Evolutionary conservation across 2,888 invertebrate genomes (phyloP).

Genomic region (Catocala nupta): DNA sequence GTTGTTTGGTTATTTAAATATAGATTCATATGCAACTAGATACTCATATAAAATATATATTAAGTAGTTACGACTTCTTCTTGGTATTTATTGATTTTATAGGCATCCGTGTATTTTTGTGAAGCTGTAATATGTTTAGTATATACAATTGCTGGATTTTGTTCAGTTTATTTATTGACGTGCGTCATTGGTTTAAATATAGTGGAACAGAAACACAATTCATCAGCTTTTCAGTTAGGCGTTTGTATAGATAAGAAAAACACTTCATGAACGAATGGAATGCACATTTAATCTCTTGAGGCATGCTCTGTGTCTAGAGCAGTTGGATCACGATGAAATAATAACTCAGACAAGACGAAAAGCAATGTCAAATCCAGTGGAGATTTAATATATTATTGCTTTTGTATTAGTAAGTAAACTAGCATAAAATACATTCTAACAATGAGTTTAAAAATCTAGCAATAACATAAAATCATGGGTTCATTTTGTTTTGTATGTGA

Average conservation of each 20-base stretch:
- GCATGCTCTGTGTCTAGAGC: neutral
- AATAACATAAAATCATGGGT: too few relatives aligned
- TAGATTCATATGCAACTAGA: too few relatives aligned
- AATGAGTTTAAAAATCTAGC: too few relatives aligned
- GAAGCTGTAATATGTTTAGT: neutral
- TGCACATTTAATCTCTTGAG: constrained; percentile 28
- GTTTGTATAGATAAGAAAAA: constrained; percentile 53
- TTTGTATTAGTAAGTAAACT: too few relatives aligned
- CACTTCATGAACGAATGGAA: constrained; percentile 46
- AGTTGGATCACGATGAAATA: neutral
- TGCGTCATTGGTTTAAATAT: constrained; percentile 71
- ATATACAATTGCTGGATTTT: constrained; percentile 31
- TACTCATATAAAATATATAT: too few relatives aligned
- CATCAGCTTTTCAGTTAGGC: constrained; percentile 59
- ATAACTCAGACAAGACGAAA: neutral
- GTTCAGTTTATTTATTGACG: constrained; percentile 51
- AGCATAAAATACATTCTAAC: too few relatives aligned
- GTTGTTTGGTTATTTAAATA: too few relatives aligned
- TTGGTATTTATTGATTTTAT: neutral
- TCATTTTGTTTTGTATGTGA: too few relatives aligned
- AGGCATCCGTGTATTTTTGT: neutral
- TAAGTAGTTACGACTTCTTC: too few relatives aligned
- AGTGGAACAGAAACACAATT: constrained; percentile 60
- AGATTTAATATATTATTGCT: too few relatives aligned
- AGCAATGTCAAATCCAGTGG: too few relatives aligned